phyloP scores from a whole-genome alignment of 2,888 invertebrate genomes.

The Heliconius cydno region DNA sequence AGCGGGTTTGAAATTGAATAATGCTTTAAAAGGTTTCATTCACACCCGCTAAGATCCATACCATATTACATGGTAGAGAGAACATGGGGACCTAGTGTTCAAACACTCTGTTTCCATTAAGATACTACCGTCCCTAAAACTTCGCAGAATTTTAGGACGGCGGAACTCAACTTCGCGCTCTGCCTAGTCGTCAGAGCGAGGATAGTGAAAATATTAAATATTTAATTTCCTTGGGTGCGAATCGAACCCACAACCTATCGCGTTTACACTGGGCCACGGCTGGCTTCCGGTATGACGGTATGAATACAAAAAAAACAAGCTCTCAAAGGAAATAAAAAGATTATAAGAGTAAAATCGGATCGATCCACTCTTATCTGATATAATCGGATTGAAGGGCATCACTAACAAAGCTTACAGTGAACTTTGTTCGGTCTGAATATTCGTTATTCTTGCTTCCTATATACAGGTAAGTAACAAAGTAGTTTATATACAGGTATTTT shows the following conservation, averaged over 20 bases:
- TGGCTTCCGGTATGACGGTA: not conserved
- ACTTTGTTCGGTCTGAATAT: constrained; percentile 21
- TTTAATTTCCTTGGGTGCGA: not conserved
- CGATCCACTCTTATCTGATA: constrained; percentile 26
- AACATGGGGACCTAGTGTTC: too few relatives aligned
- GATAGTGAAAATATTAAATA: too few relatives aligned
- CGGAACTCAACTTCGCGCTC: too few relatives aligned
- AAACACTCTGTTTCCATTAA: too few relatives aligned
- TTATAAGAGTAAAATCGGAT: constrained; percentile 22
- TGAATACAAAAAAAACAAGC: constrained; percentile 14
- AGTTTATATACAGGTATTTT: constrained; percentile 9
- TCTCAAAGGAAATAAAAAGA: constrained; percentile 20
- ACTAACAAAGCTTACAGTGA: constrained; percentile 34
- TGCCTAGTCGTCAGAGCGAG: too few relatives aligned
- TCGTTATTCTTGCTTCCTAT: constrained; percentile 21
- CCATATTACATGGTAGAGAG: too few relatives aligned
- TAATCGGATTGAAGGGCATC: constrained; percentile 27
- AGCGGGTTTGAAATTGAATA: too few relatives aligned
- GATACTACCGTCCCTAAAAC: too few relatives aligned
- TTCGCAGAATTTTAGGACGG: too few relatives aligned
- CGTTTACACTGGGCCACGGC: too few relatives aligned
- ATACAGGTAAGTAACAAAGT: constrained; percentile 15
- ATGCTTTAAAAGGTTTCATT: too few relatives aligned
- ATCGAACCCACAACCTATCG: not conserved
- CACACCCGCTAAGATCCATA: too few relatives aligned